Percentiles rank a stretch among this genome's conserved stretches.
Conservation (phyloP, 2,797 vertebrate genomes). For the Mionectes olivaceus region DNA sequence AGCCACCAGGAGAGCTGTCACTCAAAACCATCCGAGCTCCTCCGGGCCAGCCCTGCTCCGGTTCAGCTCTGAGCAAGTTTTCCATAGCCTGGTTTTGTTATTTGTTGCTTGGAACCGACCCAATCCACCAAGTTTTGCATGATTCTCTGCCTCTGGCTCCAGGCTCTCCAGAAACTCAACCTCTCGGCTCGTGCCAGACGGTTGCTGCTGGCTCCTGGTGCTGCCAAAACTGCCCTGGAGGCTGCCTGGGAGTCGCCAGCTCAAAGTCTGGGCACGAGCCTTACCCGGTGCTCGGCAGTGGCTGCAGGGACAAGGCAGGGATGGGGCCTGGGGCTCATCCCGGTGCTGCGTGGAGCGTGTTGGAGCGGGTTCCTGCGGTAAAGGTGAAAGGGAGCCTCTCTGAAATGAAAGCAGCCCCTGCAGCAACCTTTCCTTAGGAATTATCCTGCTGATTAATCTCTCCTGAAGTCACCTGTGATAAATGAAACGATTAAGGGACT, state of each 20-base stretch:
- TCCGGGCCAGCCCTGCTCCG: not conserved
- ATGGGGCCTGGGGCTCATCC: not conserved
- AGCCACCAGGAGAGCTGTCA: not conserved
- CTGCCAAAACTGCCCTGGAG: not conserved
- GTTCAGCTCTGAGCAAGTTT: not conserved
- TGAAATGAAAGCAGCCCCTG: slow-evolving; percentile 47
- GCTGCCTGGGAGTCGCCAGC: not conserved
- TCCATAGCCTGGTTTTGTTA: not conserved
- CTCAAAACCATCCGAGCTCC: not conserved
- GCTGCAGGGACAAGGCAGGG: not conserved
- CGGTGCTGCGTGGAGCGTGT: not conserved
- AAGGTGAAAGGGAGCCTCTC: slow-evolving; percentile 17
- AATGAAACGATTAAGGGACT: not conserved
- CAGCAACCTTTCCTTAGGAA: slow-evolving; percentile 36
- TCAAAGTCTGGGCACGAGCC: not conserved
- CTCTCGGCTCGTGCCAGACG: not conserved
- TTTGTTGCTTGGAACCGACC: not conserved
- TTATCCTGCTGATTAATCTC: slow-evolving; percentile 41
- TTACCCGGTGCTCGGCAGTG: fast-evolving
- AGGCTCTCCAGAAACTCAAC: not conserved
- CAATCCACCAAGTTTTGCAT: not conserved
- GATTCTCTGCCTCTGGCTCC: not conserved
- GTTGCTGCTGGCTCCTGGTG: not conserved
- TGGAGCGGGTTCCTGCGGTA: not conserved
- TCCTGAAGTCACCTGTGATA: slow-evolving; percentile 20